These are phyloP conservation scores for Apomyelois bistriatella DNA, from an alignment of 2,888 invertebrate genomes.

Conservation along the genomic window DNA sequence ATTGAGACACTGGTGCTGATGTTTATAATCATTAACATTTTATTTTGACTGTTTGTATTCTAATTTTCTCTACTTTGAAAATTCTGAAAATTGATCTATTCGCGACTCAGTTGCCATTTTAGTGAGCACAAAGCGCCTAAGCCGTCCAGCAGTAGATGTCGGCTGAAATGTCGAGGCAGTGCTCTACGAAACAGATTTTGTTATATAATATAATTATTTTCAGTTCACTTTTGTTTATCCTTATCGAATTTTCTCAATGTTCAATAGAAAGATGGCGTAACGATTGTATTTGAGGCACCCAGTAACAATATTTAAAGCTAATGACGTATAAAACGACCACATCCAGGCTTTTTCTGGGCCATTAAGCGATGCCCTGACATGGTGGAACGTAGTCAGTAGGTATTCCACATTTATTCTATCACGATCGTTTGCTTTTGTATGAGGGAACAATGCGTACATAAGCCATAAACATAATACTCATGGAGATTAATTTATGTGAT, in stretches of 20 bases:
- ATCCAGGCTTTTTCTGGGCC: slow-evolving; percentile 18
- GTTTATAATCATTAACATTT: too few relatives aligned
- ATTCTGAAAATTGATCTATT: too few relatives aligned
- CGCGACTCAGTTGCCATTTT: too few relatives aligned
- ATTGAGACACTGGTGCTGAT: too few relatives aligned
- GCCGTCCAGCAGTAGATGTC: too few relatives aligned
- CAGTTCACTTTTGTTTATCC: neutral
- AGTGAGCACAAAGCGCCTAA: too few relatives aligned
- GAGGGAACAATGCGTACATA: neutral
- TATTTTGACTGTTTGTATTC: too few relatives aligned
- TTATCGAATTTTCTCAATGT: neutral
- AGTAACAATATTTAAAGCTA: slow-evolving; percentile 25
- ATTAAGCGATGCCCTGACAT: slow-evolving; percentile 16
- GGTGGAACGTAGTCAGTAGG: slow-evolving; percentile 13
- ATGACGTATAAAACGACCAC: slow-evolving; percentile 23
- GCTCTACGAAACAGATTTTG: neutral
- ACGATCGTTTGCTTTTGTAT: neutral
- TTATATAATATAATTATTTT: neutral
- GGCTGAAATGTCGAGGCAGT: too few relatives aligned
- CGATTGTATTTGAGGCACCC: slow-evolving; percentile 12
- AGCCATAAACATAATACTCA: neutral
- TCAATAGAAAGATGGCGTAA: neutral
- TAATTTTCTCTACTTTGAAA: too few relatives aligned
- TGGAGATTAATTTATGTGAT: too few relatives aligned
- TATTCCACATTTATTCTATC: slow-evolving; percentile 1